phyloP scores from a whole-genome alignment of 1,140 invertebrate species.

The Xylocopa sonorina region DNA sequence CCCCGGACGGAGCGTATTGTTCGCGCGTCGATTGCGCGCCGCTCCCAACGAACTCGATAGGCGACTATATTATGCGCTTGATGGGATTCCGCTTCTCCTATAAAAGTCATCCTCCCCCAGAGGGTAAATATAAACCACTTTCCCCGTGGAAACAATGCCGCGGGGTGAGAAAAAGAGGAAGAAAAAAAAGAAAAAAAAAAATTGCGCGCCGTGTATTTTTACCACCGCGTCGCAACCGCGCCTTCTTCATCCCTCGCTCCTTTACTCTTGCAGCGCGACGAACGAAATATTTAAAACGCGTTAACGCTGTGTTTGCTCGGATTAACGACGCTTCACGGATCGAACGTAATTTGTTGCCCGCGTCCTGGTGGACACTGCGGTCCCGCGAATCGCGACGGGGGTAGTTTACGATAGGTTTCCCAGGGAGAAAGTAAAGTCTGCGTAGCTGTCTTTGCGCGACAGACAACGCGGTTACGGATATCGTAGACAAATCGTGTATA shows the following conservation, averaged over 20 bases:
- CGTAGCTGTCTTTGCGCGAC: too few relatives aligned
- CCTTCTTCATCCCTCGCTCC: neutral
- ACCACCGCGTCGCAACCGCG: neutral
- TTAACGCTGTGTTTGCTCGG: neutral
- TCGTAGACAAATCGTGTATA: too few relatives aligned
- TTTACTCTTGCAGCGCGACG: too few relatives aligned
- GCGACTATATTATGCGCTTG: conserved; percentile 47
- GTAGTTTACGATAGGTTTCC: too few relatives aligned
- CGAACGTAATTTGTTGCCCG: too few relatives aligned
- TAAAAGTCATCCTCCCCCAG: conserved; percentile 39
- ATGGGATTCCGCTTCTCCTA: conserved; percentile 51
- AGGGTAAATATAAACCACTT: conserved; percentile 52
- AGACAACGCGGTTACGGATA: too few relatives aligned
- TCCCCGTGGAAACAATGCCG: conserved; percentile 45
- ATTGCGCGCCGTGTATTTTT: conserved; percentile 28
- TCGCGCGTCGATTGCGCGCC: conserved; percentile 43
- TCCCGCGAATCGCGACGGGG: neutral
- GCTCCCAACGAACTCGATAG: conserved; percentile 34
- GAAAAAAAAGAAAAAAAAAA: too few relatives aligned
- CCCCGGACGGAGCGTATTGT: conserved; percentile 25
- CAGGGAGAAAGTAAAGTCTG: too few relatives aligned
- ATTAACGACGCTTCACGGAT: neutral
- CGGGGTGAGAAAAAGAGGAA: conserved; percentile 13
- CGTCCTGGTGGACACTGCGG: too few relatives aligned
- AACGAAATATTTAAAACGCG: neutral